Base-by-base conservation (phyloP, 2,888 invertebrate species). In the Leptopterna dolabrata region DNA sequence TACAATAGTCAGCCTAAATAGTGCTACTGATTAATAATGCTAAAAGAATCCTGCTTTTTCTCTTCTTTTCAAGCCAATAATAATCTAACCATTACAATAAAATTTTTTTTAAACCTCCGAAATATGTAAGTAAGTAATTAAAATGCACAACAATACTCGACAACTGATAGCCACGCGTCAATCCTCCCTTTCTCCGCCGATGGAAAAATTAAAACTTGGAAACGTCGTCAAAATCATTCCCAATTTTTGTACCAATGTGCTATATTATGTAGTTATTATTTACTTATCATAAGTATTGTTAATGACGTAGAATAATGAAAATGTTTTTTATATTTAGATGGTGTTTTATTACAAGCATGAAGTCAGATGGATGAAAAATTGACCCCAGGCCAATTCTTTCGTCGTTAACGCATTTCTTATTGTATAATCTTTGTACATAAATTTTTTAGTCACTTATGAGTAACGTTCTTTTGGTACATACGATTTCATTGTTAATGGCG, bases 341-440 rank as follows among this genome's bases (percentile, higher is more conserved):
- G 63, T 24, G 63, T 63, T 63, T 63, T 27, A 27, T 63, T 27
- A 63, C 24, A 63, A 19, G 27, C 27, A 27, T 63, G 63, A n/a
- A 63, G 63, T 63, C 51, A 51, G 14, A 51, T 51, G 51, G 51
- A 16, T 51, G n/a, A 16, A 51, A 51, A n/a, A 51, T 51, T 16
- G 14, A 51, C 51, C 51, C 51, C n/a, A 51, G 11, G 63, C n/a
- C 7, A 6, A 63, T 63, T 19, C 24, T 63, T 63, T 24, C 63
- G 24, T 63, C 63, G 63, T 63, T 63, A 63, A 63, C 63, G 63
- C 63, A 24, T 63, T 63, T 76, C 45, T 6, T 55, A 3, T 78
- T 78, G 78, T 78, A 78, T 78, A 78, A 19, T 78, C 29, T 78
- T 78, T 78, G 78, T 78, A 78, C 36, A 78, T 78, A 78, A 4